Evolutionary conservation across 2,888 invertebrate genomes (phyloP).

Genomic region (Tipula unca): DNA sequence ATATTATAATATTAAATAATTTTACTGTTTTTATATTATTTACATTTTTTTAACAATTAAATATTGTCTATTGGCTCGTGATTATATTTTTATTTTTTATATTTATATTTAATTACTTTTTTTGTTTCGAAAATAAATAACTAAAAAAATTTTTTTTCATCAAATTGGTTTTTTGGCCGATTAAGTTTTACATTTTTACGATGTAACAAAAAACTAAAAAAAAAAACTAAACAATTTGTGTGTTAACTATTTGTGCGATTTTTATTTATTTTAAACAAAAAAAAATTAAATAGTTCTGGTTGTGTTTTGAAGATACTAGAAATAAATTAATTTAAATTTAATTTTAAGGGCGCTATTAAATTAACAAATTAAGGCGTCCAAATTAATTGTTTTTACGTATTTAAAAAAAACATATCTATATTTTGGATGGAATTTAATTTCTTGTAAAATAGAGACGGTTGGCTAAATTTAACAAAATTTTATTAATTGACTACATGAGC

Average conservation of each 20-base stretch:
- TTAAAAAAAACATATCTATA: background rate
- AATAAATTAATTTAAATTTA: background rate
- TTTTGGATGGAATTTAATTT: background rate
- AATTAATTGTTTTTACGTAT: background rate
- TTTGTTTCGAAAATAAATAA: constrained; percentile 1
- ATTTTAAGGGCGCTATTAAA: background rate
- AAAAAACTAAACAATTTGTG: background rate
- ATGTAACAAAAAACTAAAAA: background rate
- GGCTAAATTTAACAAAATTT: background rate
- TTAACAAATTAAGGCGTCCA: background rate
- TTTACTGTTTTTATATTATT: constrained; percentile 4
- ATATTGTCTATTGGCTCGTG: constrained; percentile 18
- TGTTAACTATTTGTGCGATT: background rate
- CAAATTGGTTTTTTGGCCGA: background rate
- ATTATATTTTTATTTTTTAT: background rate
- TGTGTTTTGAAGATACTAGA: background rate
- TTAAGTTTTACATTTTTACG: background rate
- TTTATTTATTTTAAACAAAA: background rate
- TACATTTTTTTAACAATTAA: constrained; percentile 16
- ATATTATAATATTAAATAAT: background rate
- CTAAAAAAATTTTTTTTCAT: background rate
- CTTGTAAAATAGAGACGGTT: background rate
- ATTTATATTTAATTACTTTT: too few relatives aligned
- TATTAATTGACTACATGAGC: background rate
- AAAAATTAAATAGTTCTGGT: background rate